Base-by-base conservation (phyloP, 2,888 invertebrate genomes). In the Nectonema munidae region DNA sequence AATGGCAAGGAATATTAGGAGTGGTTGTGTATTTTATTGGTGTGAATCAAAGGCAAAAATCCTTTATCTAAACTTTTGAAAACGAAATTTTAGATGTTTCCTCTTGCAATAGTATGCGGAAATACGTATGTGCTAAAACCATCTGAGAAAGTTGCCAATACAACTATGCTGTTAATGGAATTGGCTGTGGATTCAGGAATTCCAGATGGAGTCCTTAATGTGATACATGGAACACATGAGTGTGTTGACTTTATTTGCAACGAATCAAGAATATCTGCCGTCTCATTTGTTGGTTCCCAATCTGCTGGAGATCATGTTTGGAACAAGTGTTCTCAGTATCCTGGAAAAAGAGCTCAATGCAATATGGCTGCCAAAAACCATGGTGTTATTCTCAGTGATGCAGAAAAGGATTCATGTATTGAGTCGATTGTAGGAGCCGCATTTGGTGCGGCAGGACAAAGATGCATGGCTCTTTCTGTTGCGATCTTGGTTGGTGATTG, bases 361-460 rank as follows among this genome's bases (percentile, higher is more conserved):
- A 99, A 99, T 56, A 79, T 95, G 79, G 89, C 89, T 9, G 95
- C 95, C 3, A 95, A 99, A 58, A 99, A 99, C 57, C 95, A 95
- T 54, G 89, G 86, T 29, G 69, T 95, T 11, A 66, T 95, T 29
- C 67, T 95, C 66, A 71, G 81, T 2, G 95, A 99, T 56, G 89
- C 89, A 1, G 83, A 86, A 58, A 89, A 86, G 55, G 81, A 81
- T 49, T 71, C 76, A 13, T 30, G 3, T 9, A 20, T 37, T 39
- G 29, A 41, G 5, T 45, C 54, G 52, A 46, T 61, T 43, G 61
- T 64, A 9, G 83, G 89, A 0, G 95, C 95, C 1, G 86, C 83
- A 0, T 95, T 95, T 57, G 95, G 95, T 1, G 95, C 95, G 4
- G 95, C 95, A 29, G 95, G 95, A 1, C 95, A 95, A 57, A 64